Evolutionary conservation across 2,888 invertebrate genomes (phyloP).

Genomic region (Agrotis exclamationis): DNA sequence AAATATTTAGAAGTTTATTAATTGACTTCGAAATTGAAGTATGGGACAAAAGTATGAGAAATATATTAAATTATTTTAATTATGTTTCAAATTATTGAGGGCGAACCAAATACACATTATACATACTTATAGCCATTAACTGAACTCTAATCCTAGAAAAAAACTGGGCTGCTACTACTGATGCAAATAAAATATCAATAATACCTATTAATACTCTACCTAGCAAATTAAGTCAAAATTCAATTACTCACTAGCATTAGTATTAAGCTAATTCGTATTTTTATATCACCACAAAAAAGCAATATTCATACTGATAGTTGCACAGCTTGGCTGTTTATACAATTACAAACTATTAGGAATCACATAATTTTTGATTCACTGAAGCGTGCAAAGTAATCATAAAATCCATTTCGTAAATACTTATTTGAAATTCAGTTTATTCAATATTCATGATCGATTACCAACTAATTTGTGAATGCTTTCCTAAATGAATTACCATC

Average conservation of each 20-base stretch:
- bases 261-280: too few relatives aligned
- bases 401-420: not conserved
- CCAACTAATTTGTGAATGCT: conserved; percentile 11
- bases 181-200: not conserved
- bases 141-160: not conserved
- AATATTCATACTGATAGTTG: not conserved
- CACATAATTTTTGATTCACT: not conserved
- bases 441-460: conserved; percentile 21
- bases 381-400: not conserved
- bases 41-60: conserved; percentile 6
- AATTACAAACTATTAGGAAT: conserved; percentile 1
- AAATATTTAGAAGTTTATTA: conserved; percentile 3
- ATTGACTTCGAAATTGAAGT: not conserved
- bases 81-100: not conserved
- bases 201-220: too few relatives aligned
- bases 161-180: not conserved
- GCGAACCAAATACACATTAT: too few relatives aligned
- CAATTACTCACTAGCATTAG: too few relatives aligned
- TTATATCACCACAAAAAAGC: not conserved
- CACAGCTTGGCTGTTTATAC: not conserved
- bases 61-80: not conserved
- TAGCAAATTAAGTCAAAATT: too few relatives aligned
- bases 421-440: not conserved
- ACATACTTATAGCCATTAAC: not conserved
- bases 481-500: conserved; percentile 24